phyloP scores from a whole-genome alignment of 2,888 invertebrate species.

The Uropetala carovei region DNA sequence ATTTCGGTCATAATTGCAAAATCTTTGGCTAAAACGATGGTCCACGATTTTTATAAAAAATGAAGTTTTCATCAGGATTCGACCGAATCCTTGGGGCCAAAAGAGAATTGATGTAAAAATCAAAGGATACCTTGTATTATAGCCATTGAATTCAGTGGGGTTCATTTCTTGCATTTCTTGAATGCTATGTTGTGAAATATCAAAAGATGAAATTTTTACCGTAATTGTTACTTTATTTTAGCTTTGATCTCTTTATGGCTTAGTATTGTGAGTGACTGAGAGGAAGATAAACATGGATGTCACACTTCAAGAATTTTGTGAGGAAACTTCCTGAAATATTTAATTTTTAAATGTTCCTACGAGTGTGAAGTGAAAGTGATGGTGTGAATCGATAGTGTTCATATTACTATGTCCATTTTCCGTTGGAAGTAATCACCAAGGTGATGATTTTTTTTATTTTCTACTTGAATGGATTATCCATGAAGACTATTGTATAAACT shows the following conservation, averaged over 20 bases:
- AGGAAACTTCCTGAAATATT: slow-evolving; percentile 63
- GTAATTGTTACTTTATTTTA: slow-evolving; percentile 53
- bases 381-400: slow-evolving; percentile 53
- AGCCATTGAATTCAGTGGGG: slow-evolving; percentile 5
- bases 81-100: slow-evolving; percentile 25
- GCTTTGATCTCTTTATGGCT: slow-evolving; percentile 62
- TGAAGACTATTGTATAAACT: slow-evolving; percentile 57
- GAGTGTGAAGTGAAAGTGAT: slow-evolving; percentile 63
- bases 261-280: slow-evolving; percentile 55
- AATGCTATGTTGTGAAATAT: slow-evolving; percentile 46
- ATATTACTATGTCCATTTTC: slow-evolving; percentile 56
- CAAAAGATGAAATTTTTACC: slow-evolving; percentile 33
- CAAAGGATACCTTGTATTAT: slow-evolving; percentile 22
- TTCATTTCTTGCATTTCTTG: slow-evolving; percentile 53
- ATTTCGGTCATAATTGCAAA: not conserved
- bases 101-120: not conserved
- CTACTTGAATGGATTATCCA: slow-evolving; percentile 50
- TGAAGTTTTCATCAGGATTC: not conserved
- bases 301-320: slow-evolving; percentile 50
- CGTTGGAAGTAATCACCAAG: slow-evolving; percentile 53
- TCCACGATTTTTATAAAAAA: slow-evolving; percentile 26
- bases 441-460: slow-evolving; percentile 44
- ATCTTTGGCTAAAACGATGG: slow-evolving; percentile 6
- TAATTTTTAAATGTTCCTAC: slow-evolving; percentile 63
- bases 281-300: slow-evolving; percentile 26